A percentile compares a stretch with the other conserved stretches of the same genome.
Evolutionary conservation across 1,140 invertebrate species (phyloP).

Genomic region (Protaetia brevitarsis): DNA sequence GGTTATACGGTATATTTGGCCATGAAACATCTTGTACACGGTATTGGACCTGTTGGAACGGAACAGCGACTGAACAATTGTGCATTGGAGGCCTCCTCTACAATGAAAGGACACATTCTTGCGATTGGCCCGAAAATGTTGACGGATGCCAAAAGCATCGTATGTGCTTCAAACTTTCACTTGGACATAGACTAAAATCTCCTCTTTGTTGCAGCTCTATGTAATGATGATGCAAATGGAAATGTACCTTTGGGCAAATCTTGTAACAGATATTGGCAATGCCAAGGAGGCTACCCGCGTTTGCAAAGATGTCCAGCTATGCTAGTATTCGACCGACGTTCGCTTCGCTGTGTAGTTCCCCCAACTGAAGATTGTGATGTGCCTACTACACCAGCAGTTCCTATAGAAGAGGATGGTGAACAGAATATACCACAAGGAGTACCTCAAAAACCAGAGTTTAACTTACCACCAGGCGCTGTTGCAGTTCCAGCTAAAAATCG

Average conservation of each 20-base stretch:
- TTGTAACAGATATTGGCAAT: constrained; percentile 91
- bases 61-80: constrained; percentile 87
- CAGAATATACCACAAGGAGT: constrained; percentile 34
- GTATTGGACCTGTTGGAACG: constrained; percentile 94
- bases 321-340: constrained; percentile 82
- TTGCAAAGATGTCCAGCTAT: constrained; percentile 86
- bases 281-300: constrained; percentile 87
- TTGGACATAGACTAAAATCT: neutral
- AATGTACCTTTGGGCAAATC: constrained; percentile 77
- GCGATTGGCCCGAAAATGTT: constrained; percentile 91
- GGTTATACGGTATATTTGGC: constrained; percentile 90
- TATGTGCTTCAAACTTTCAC: constrained; percentile 55
- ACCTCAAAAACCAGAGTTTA: constrained; percentile 30
- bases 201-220: constrained; percentile 63
- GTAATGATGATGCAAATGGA: constrained; percentile 77
- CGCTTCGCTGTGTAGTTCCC: constrained; percentile 79
- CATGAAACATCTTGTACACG: constrained; percentile 89
- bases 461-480: constrained; percentile 46
- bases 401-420: constrained; percentile 52
- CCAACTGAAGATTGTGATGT: constrained; percentile 85
- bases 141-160: constrained; percentile 91
- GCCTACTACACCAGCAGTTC: constrained; percentile 68
- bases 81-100: constrained; percentile 89
- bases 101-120: constrained; percentile 85
- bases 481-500: constrained; percentile 42